These are phyloP conservation scores for Phrynosoma blainvillii DNA, from an alignment of 2,113 vertebrate species.

Conservation along the genomic window DNA sequence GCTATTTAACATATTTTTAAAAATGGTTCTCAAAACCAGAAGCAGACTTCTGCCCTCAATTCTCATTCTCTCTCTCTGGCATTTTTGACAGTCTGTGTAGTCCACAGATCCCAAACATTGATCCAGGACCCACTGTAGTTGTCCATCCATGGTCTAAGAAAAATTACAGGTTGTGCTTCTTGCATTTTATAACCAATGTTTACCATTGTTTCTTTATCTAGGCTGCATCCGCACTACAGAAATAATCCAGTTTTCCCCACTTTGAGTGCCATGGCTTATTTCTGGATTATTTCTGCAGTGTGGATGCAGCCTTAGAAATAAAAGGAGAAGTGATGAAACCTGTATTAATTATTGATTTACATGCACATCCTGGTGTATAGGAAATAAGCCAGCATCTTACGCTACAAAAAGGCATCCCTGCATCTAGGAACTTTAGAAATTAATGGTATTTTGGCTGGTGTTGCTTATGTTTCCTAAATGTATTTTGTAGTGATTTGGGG, in stretches of 20 bases:
- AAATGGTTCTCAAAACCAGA: no score
- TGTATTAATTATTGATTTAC: not conserved
- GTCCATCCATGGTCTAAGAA: no score
- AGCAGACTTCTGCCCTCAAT: no score
- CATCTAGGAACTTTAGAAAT: not conserved
- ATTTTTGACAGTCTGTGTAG: no score
- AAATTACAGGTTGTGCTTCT: no score
- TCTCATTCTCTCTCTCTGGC: no score
- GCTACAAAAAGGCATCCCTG: not conserved
- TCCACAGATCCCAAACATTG: no score
- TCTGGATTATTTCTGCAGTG: not conserved
- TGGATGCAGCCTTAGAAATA: not conserved
- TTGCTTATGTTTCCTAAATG: slow-evolving; percentile 22
- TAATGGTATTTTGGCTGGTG: not conserved
- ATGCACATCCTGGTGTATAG: not conserved
- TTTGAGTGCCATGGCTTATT: no score
- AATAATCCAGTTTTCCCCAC: no score
- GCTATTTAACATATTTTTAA: no score
- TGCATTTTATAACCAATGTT: not conserved
- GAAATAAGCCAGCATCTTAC: slow-evolving; percentile 9
- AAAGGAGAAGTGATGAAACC: not conserved
- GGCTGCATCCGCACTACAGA: no score
- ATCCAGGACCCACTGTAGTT: no score
- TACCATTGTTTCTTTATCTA: not conserved
- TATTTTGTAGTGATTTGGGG: slow-evolving; percentile 8